A percentile compares a stretch with the other conserved stretches of the same genome.
Conservation (phyloP, 2,888 invertebrate species). For the Asteroscopus sphinx region DNA sequence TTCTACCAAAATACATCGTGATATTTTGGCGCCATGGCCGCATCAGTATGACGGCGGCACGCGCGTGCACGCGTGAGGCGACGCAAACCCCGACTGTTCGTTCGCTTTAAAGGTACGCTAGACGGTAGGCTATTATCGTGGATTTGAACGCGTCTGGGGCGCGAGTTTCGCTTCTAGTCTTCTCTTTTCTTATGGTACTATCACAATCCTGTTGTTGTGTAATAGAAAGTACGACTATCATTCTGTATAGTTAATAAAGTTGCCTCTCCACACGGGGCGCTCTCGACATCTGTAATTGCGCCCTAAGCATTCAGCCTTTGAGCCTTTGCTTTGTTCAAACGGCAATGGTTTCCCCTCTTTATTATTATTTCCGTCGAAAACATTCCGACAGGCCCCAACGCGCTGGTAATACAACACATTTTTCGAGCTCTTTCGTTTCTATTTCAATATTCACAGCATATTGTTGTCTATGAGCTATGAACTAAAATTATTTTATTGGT, state of each 20-base stretch:
- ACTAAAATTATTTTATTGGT: conserved; percentile 32
- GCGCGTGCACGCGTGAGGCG: too few relatives aligned
- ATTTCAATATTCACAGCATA: conserved; percentile 64
- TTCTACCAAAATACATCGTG: too few relatives aligned
- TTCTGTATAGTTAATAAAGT: conserved; percentile 60
- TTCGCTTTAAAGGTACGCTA: too few relatives aligned
- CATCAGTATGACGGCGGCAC: too few relatives aligned
- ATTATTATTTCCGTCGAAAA: conserved; percentile 78
- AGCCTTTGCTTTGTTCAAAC: conserved; percentile 76
- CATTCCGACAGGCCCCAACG: conserved; percentile 63
- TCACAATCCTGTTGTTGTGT: conserved; percentile 3
- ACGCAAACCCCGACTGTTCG: too few relatives aligned
- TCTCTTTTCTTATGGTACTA: too few relatives aligned
- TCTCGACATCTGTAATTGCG: conserved; percentile 74
- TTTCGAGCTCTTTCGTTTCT: conserved; percentile 65
- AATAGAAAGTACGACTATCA: conserved; percentile 14
- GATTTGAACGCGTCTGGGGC: too few relatives aligned
- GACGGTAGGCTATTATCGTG: too few relatives aligned
- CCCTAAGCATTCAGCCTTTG: conserved; percentile 73
- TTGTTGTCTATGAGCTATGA: conserved; percentile 45
- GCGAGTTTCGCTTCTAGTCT: too few relatives aligned
- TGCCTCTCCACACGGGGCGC: conserved; percentile 49
- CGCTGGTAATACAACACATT: conserved; percentile 65
- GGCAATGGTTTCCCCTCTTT: conserved; percentile 67
- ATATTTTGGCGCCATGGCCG: too few relatives aligned